Evolutionary conservation across 1,140 invertebrate species (phyloP), one percentile per base, ranked within the genome.

Genomic region (honey bee (Apis mellifera)): DNA sequence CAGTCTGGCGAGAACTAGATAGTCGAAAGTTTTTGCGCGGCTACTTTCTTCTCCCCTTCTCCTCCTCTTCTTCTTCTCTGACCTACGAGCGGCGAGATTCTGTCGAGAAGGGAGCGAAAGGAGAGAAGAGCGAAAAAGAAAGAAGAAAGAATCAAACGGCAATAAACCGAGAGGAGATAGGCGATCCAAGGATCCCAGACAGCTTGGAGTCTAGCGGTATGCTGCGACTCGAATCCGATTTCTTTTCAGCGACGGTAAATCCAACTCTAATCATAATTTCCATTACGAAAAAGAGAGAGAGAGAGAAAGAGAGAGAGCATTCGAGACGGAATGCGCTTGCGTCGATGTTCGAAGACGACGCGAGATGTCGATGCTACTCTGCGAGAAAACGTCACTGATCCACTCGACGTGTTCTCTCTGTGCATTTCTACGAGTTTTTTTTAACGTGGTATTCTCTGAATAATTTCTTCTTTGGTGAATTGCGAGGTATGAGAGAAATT

Each of bases 141-240:
- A 26, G 23, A 62, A 32, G 88, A 83, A 85, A 83, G 86, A 80
- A 86, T 60, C 75, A 86, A 85, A 74, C 88, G 89, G 89, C 88
- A 87, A 91, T 91, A 91, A 90, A 90, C 86, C 84, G 79, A 85
- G 90, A 82, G 78, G 87, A 90, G 89, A 90, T 84, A 89, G 90
- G 83, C 88, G 89, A 89, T 86, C 83, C 84, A 86, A 89, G 86
- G 89, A 86, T 87, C 79, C 92, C 92, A 93, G 93, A 93, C 93
- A 92, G 93, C 93, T 93, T 93, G 92, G 93, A 93, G 93, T 93
- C 93, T 91, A 89, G 89, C 89, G 90, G 90, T 84, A 78, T 86
- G 89, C 82, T 86, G 79, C 85, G 79, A 84, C 65, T 84, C 59
- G 57, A 15, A 71, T 82, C 81, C 57, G 55, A 59, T 80, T 85